These are phyloP conservation scores for Marisa cornuarietis DNA, from an alignment of 1,140 invertebrate species.

Conservation along the genomic window DNA sequence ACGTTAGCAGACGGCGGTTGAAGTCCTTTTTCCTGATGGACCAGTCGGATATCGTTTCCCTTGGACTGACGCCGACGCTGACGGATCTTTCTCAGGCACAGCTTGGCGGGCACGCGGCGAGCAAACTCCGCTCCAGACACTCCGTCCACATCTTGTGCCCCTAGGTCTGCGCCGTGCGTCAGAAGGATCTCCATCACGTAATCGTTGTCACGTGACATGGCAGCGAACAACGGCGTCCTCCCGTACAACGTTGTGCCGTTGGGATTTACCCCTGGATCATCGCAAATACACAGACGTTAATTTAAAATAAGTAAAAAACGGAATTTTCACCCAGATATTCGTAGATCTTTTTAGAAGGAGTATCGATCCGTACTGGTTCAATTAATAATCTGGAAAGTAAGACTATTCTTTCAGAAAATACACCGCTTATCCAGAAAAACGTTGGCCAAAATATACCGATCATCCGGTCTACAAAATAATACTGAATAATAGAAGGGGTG, in stretches of 20 bases:
- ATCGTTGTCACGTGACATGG: conserved; percentile 43
- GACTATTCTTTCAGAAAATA: too few species aligned
- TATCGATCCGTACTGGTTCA: too few species aligned
- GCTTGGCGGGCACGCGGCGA: conserved; percentile 26
- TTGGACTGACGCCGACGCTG: conserved; percentile 17
- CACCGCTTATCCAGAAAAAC: too few species aligned
- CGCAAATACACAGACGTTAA: neutral
- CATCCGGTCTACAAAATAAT: too few species aligned
- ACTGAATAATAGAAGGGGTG: too few species aligned
- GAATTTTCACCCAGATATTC: too few species aligned
- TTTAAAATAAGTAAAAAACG: neutral
- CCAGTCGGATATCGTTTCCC: neutral
- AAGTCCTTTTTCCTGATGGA: neutral
- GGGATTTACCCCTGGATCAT: conserved; percentile 41
- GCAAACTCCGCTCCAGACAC: conserved; percentile 37
- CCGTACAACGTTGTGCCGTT: conserved; percentile 43
- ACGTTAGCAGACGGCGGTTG: neutral
- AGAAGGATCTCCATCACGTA: conserved; percentile 42
- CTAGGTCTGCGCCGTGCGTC: conserved; percentile 30
- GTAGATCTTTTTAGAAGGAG: too few species aligned
- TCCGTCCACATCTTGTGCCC: conserved; percentile 36
- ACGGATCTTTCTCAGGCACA: conserved; percentile 45
- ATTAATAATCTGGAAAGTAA: too few species aligned
- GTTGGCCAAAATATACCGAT: too few species aligned
- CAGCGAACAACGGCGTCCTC: conserved; percentile 46